Conservation (phyloP, 2,113 vertebrate species). For the Neogale vison region DNA sequence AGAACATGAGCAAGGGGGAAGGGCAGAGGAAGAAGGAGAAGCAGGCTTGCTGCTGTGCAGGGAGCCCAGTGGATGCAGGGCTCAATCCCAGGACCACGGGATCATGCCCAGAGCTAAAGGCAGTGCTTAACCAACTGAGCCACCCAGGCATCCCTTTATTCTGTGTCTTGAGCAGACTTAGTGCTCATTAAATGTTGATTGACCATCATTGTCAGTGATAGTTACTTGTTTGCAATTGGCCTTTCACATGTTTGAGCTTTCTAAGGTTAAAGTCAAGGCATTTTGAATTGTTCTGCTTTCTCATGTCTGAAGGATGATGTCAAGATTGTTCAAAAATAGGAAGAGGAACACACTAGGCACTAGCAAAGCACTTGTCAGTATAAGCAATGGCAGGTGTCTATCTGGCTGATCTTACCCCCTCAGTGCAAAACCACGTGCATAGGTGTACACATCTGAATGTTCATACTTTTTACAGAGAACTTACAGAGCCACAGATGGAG, state of each 20-base stretch:
- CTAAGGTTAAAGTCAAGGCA: background rate
- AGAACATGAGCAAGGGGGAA: background rate
- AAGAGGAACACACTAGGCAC: background rate
- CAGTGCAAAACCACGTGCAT: background rate
- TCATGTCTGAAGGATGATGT: background rate
- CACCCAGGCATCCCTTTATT: no score
- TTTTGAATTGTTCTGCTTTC: slow-evolving; percentile 31
- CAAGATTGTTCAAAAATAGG: background rate
- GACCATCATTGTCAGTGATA: background rate
- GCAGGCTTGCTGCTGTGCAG: background rate
- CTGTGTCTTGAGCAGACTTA: background rate
- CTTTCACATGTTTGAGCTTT: background rate
- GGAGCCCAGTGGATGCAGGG: background rate
- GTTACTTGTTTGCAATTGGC: background rate
- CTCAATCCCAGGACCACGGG: background rate
- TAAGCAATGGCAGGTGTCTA: background rate
- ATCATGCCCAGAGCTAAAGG: no score
- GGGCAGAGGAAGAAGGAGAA: background rate
- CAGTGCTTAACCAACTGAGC: no score
- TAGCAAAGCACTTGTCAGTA: background rate
- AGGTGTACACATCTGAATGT: background rate
- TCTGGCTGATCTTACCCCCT: background rate
- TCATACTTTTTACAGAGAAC: background rate
- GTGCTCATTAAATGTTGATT: background rate
- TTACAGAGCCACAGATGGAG: background rate